A percentile compares a stretch with the other conserved stretches of the same genome.
Conservation (phyloP, 1,140 invertebrate species). For the Argopecten irradians region DNA sequence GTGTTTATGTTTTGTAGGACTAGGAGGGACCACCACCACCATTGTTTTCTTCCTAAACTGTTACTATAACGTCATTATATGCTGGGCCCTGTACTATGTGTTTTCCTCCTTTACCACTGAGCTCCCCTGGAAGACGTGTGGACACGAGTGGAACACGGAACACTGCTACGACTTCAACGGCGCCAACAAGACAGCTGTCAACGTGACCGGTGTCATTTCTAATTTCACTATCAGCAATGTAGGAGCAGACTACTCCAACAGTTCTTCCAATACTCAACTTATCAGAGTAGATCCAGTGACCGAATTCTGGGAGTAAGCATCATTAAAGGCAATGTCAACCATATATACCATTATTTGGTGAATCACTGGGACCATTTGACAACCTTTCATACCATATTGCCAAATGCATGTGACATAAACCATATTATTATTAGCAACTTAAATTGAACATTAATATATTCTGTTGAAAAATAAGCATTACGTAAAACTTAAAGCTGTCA, state of each 20-base stretch:
- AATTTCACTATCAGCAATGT: too few relatives aligned
- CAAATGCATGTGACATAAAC: too few relatives aligned
- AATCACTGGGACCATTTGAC: too few relatives aligned
- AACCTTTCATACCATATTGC: too few relatives aligned
- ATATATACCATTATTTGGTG: too few relatives aligned
- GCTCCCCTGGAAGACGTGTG: slow-evolving; percentile 95
- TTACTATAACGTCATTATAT: slow-evolving; percentile 98
- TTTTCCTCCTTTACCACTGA: slow-evolving; percentile 77
- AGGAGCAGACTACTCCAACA: not conserved
- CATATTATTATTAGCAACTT: too few relatives aligned
- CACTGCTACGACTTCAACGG: slow-evolving; percentile 45
- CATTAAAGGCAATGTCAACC: not conserved
- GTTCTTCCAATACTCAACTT: not conserved
- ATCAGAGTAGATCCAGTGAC: slow-evolving; percentile 38
- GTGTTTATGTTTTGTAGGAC: slow-evolving; percentile 59
- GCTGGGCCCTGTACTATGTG: slow-evolving; percentile 96
- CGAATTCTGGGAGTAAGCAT: slow-evolving; percentile 48
- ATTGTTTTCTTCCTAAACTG: slow-evolving; percentile 68
- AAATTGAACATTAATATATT: too few relatives aligned
- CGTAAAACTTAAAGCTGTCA: too few relatives aligned
- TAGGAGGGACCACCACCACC: slow-evolving; percentile 61
- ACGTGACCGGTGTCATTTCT: too few relatives aligned
- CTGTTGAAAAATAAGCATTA: too few relatives aligned
- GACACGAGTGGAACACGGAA: slow-evolving; percentile 61
- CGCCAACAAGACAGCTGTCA: not conserved